Percentiles rank a stretch among this genome's conserved stretches.
These are phyloP conservation scores for Rhogogaster chlorosoma DNA, from an alignment of 2,888 invertebrate species.

Conservation along the genomic window DNA sequence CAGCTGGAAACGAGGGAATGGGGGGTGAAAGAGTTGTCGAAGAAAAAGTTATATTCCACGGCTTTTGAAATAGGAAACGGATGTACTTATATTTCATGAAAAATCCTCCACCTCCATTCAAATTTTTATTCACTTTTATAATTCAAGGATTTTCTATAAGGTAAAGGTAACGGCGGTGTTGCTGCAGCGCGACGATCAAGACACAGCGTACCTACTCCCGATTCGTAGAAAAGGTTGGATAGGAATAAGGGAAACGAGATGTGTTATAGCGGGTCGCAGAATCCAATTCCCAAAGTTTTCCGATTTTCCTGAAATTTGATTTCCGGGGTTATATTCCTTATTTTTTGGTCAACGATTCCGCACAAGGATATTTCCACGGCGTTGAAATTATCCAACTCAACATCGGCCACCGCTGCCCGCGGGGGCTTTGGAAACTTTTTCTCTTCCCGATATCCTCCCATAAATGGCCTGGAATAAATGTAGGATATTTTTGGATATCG, in stretches of 20 bases:
- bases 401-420: not conserved
- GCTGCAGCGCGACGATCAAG: not conserved
- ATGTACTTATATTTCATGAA: not conserved
- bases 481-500: conserved; percentile 13
- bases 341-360: not conserved
- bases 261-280: not conserved
- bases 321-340: not conserved
- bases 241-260: not conserved
- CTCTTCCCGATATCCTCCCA: not conserved
- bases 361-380: not conserved
- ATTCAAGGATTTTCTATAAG: not conserved
- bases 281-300: not conserved
- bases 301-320: not conserved
- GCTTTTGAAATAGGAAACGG: not conserved
- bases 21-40: not conserved
- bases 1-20: not conserved
- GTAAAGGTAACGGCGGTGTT: not conserved
- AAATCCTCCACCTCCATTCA: not conserved
- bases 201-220: not conserved
- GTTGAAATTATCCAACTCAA: not conserved
- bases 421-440: not conserved
- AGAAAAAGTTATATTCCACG: not conserved
- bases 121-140: not conserved
- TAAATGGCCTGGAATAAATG: conserved; percentile 7
- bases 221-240: not conserved